Evolutionary conservation across 2,113 vertebrate genomes (phyloP), one percentile per base, ranked within the genome.

Genomic region (Sminthopsis crassicaudata): DNA sequence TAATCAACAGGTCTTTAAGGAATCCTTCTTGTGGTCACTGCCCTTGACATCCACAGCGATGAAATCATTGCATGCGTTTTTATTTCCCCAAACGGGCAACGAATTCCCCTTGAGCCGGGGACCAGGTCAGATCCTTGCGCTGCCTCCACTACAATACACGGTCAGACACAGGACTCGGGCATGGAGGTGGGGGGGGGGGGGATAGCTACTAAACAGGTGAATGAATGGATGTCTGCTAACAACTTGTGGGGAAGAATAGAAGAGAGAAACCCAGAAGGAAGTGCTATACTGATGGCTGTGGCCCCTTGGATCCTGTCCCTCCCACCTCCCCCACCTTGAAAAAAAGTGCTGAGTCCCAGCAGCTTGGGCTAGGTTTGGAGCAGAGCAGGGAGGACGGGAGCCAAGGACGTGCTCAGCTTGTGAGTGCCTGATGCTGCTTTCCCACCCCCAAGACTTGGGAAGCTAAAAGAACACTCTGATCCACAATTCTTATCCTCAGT

Each of bases 121-220:
- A 76, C 67, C 1, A 2, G n/a, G 14, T 42, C 16, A 22, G 36
- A 76, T 42, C 67, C n/a, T 84, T n/a, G 67, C 19, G 23, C 8
- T 23, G 2, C 67, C 67, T 84, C 19, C 67, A 36, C 67, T n/a
- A n/a, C 36, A 76, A 19, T 16, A 84, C 26, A 84, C 26, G 27
- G 12, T 76, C n/a, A 23, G 67, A 6, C 19, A 22, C n/a, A 84
- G 67, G 30, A 7, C 67, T 22, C 6, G 50, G n/a, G n/a, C 27
- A 0, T 0, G 36, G 36, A 7, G 23, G 24, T 19, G 67, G 19
- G 9, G 8, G 54, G 5, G 24, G n/a, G n/a, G 19, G 22, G n/a
- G 19, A n/a, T 8, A 8, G 42, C n/a, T 84, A 84, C 22, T 42
- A 36, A 84, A 42, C 19, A 42, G 19, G 23, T 42, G 67, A 42